A percentile compares a stretch with the other conserved stretches of the same genome.
These are phyloP conservation scores for Leptinotarsa haldemani DNA, from an alignment of 2,888 invertebrate species.

Conservation along the genomic window DNA sequence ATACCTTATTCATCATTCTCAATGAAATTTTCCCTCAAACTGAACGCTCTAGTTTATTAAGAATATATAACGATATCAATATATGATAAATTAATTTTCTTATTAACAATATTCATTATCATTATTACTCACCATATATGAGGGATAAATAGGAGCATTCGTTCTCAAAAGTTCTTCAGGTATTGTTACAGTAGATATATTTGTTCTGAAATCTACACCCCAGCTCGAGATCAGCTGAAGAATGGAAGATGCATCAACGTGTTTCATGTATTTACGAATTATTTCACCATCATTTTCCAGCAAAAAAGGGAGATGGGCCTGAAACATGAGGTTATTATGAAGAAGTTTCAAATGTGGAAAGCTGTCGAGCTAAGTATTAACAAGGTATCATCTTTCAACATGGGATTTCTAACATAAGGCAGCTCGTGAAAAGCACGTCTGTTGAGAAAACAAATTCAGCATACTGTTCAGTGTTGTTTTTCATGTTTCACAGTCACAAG, in stretches of 20 bases:
- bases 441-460: too few species aligned
- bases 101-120: not conserved
- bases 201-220: slow-evolving; percentile 22
- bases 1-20: too few species aligned
- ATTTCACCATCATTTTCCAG: slow-evolving; percentile 47
- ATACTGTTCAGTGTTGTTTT: too few species aligned
- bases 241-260: slow-evolving; percentile 43
- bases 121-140: slow-evolving; percentile 25
- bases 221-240: slow-evolving; percentile 38
- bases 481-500: too few species aligned
- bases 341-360: too few species aligned
- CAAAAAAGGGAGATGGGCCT: slow-evolving; percentile 48
- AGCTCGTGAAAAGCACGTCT: too few species aligned
- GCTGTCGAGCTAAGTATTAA: too few species aligned
- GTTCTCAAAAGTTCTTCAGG: slow-evolving; percentile 22
- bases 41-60: too few species aligned
- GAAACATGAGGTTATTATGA: slow-evolving; percentile 22
- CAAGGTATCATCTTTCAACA: too few species aligned
- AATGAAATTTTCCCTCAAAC: too few species aligned
- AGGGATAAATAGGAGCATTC: not conserved
- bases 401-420: too few species aligned
- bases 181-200: not conserved
- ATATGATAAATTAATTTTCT: too few species aligned
- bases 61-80: not conserved
- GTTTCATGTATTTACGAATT: slow-evolving; percentile 45